Base-by-base conservation (phyloP, 2,888 invertebrate species). In the Chymomyza amoena region DNA sequence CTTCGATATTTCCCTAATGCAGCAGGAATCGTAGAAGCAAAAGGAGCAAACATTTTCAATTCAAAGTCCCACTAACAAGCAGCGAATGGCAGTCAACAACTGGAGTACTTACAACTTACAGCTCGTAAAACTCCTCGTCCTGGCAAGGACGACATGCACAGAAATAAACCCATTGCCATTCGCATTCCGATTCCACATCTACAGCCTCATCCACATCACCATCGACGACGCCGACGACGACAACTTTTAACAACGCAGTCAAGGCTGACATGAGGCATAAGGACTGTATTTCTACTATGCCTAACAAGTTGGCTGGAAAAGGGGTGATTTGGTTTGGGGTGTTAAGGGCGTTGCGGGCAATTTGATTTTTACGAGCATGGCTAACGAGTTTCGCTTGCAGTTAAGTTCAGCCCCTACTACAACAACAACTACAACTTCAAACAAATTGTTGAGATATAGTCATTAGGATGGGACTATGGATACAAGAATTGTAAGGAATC, bases 331-430 rank as follows among this genome's bases (percentile, higher is more conserved):
- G 28, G 18, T 16, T 16, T 25, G 50, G 0, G 20, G 20, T 62
- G 39, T n/a, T 10, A 56, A 66, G 51, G 9, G 61, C 25, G 39
- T 60, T 51, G 64, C 66, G 68, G 72, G 75, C 77, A 70, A 81
- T 83, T 84, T 86, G 83, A 83, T 81, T 86, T 83, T 84, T 81
- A 84, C 77, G 82, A 84, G 75, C 73, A 66, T 64, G 63, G 64
- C 77, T 84, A 83, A 86, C 84, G 83, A 83, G 83, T 77, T 86
- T 75, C 82, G 77, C 69, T 75, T 81, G 79, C 84, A 86, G 72
- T 68, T 78, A 69, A n/a, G 61, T 20, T 20, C 54, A 54, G 68
- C 70, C 72, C 62, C 71, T 66, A 59, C 54, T 45, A 45, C 13
- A 45, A 45, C 13, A 45, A 45, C 39, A 3, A 45, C 39, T n/a